Evolutionary conservation across 2,888 invertebrate species (phyloP).

Genomic region (Lobophora halterata): DNA sequence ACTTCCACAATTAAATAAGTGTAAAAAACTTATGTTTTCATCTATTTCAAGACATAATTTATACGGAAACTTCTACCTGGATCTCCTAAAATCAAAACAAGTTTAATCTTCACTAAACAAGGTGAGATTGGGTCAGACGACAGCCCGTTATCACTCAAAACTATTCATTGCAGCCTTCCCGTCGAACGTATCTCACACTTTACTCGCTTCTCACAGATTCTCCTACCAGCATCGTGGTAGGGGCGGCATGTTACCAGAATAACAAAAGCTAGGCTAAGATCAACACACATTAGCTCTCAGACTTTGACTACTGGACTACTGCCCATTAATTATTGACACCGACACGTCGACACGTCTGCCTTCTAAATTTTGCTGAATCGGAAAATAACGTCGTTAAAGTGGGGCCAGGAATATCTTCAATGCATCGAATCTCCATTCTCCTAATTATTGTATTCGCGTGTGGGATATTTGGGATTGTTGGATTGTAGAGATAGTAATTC

Average conservation of each 20-base stretch:
- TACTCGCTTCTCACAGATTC: background rate
- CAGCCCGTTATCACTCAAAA: too few relatives aligned
- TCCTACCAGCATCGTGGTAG: conserved; percentile 40
- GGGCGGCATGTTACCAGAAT: conserved; percentile 34
- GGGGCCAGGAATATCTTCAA: conserved; percentile 23
- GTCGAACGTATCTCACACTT: background rate
- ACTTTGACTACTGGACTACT: conserved; percentile 48
- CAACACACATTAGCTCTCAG: conserved; percentile 72
- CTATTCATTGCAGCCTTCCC: background rate
- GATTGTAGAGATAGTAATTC: background rate
- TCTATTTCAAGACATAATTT: too few relatives aligned
- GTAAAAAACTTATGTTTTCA: too few relatives aligned
- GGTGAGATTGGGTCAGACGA: too few relatives aligned
- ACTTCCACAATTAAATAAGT: too few relatives aligned
- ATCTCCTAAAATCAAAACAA: too few relatives aligned
- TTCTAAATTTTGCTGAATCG: conserved; percentile 24
- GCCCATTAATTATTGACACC: conserved; percentile 68
- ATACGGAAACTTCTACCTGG: too few relatives aligned
- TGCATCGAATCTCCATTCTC: conserved; percentile 19
- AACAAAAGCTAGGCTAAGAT: conserved; percentile 61
- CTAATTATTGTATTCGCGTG: conserved; percentile 19
- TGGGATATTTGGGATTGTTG: background rate
- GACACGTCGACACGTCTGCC: conserved; percentile 59
- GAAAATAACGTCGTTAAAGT: conserved; percentile 7
- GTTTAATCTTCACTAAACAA: too few relatives aligned